Base-by-base conservation (phyloP, 2,797 vertebrate species). In the Cynodonichthys magdalenae region DNA sequence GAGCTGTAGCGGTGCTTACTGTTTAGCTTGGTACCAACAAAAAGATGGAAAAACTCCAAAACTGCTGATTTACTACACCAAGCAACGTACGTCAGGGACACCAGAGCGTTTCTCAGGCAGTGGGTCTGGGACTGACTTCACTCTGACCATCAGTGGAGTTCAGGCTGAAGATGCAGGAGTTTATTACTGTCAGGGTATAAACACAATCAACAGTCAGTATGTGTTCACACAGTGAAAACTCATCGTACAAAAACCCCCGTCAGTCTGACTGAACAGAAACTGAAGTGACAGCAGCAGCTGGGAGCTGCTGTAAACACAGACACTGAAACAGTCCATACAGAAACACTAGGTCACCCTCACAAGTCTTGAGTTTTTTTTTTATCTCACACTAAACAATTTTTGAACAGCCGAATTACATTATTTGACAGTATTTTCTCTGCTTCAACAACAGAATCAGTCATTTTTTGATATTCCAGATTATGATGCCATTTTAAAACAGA, bases 151-250 rank as follows among this genome's bases (percentile, higher is more conserved):
- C 59, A 63, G 55, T 52, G 11, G 49, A 59, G 36, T 59, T 3
- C 59, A 74, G 50, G 10, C 49, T 73, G 70, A 67, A 34, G 57
- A 72, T 34, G n/a, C 41, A 34, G 64, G 3, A 59, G 44, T 53
- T 73, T 53, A 58, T 39, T 48, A 19, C 44, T 45, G 46, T 47
- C 46, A 47, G n/a, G 20, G n/a, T 47, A n/a, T n/a, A n/a, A n/a
- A n/a, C n/a, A n/a, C n/a, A n/a, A 5, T 5, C 10, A 18, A 0
- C 15, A 27, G 11, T 0, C 0, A 0, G 0, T 0, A 3, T 3
- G 45, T 48, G 58, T 50, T 65, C 44, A 65, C 69, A 70, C 54
- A 58, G 59, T 63, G 67, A 60, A 20, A 67, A 5, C 29, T 1
- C 52, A 12, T 62, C 34, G 28, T 71, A 54, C 56, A 65, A 71